Evolutionary conservation across 2,113 vertebrate genomes (phyloP).

Genomic region (Pseudopipra pipra): DNA sequence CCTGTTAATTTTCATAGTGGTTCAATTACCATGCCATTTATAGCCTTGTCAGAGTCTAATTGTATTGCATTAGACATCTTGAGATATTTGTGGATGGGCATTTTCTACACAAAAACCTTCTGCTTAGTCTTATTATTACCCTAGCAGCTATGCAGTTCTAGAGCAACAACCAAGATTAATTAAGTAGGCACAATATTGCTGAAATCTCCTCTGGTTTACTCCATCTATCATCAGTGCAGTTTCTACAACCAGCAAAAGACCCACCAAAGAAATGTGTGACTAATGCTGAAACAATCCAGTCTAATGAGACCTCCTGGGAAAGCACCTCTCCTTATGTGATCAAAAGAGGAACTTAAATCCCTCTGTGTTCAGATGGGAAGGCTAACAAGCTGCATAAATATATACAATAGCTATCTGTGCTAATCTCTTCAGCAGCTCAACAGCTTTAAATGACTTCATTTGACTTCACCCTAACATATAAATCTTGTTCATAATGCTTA

Average conservation of each 20-base stretch:
- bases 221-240: not conserved
- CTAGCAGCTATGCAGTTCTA: constrained; percentile 1
- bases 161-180: constrained; percentile 44
- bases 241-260: constrained; percentile 22
- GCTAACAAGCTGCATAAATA: not conserved
- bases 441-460: not conserved
- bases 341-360: not conserved
- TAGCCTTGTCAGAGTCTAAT: not conserved
- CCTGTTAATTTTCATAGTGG: not conserved
- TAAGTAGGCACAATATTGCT: not conserved
- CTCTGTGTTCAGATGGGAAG: not conserved
- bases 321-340: not conserved
- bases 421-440: not conserved
- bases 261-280: constrained; percentile 23
- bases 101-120: constrained; percentile 15
- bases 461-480: not conserved
- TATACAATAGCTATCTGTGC: not conserved
- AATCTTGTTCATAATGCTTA: not conserved
- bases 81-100: not conserved
- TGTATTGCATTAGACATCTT: not conserved
- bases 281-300: constrained; percentile 30
- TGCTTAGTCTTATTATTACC: not conserved
- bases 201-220: constrained; percentile 15
- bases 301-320: constrained; percentile 58
- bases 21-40: not conserved